Percentiles rank a stretch among this genome's conserved stretches.
These are phyloP conservation scores for Cherax quadricarinatus DNA, from an alignment of 1,140 invertebrate species.

Conservation along the genomic window DNA sequence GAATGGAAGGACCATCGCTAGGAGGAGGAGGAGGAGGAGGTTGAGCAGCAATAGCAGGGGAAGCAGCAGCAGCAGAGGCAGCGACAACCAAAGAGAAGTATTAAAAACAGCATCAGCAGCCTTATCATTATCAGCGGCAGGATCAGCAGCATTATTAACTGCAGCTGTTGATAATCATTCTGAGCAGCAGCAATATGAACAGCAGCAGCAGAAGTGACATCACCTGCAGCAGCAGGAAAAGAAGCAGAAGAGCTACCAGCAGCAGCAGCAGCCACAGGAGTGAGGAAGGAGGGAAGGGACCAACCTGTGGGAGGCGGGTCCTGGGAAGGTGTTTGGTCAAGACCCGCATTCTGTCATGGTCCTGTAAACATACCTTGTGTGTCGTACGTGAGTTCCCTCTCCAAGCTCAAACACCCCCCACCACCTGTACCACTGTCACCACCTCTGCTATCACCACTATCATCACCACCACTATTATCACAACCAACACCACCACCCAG, in stretches of 20 bases:
- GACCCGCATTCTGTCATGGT: constrained; percentile 42
- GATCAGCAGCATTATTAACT: no score
- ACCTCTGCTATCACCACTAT: neutral
- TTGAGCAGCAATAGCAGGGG: no score
- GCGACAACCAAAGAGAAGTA: no score
- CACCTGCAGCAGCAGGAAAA: neutral
- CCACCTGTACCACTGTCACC: neutral
- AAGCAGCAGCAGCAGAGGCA: neutral
- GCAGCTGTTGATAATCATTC: no score
- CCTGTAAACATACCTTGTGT: constrained; percentile 31
- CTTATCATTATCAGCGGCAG: no score
- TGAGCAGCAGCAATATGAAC: no score
- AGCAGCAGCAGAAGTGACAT: no score
- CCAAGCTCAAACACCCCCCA: neutral
- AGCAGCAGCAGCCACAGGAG: neutral
- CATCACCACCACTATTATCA: neutral
- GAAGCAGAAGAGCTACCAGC: neutral
- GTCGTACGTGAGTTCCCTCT: constrained; percentile 6
- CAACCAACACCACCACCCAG: neutral
- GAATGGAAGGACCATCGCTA: neutral
- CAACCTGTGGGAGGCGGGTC: neutral
- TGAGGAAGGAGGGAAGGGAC: neutral
- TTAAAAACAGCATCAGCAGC: no score
- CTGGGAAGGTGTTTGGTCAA: neutral
- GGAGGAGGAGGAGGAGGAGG: neutral